Percentiles rank a stretch among this genome's conserved stretches.
phyloP scores from a whole-genome alignment of 1,140 invertebrate species.

The Dendroctonus valens region DNA sequence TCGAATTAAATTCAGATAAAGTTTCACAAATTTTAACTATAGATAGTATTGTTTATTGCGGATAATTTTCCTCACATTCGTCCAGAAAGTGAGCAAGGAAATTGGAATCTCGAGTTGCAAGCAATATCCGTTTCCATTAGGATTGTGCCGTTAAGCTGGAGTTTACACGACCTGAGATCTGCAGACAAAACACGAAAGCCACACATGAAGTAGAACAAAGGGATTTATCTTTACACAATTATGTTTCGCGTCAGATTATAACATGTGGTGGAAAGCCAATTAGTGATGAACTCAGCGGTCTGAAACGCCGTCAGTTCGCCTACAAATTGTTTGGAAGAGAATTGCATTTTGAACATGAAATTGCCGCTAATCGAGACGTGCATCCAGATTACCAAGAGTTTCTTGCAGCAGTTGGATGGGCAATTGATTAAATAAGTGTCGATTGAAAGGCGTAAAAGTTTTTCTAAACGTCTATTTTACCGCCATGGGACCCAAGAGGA shows the following conservation, averaged over 20 bases:
- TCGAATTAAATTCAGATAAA: neutral
- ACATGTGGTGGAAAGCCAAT: conserved; percentile 48
- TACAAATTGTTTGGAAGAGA: conserved; percentile 32
- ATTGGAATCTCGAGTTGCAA: neutral
- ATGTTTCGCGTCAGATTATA: conserved; percentile 48
- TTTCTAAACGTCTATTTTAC: no score
- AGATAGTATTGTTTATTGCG: no score
- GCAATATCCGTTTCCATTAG: neutral
- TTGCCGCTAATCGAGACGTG: neutral
- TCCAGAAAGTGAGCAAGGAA: no score
- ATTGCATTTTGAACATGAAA: neutral
- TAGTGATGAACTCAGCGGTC: conserved; percentile 44
- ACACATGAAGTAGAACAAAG: conserved; percentile 44
- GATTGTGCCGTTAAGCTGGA: conserved; percentile 7
- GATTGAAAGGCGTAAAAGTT: no score
- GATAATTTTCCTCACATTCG: no score
- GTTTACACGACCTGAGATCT: conserved; percentile 21
- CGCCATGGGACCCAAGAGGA: no score
- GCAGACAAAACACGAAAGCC: conserved; percentile 25
- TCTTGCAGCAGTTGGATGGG: no score
- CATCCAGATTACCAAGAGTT: no score
- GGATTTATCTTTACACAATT: conserved; percentile 47
- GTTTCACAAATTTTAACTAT: no score
- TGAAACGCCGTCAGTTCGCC: conserved; percentile 42
- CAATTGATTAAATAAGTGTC: no score